These are phyloP conservation scores for Brienomyrus longianalis DNA, from an alignment of 2,113 vertebrate genomes.

Conservation along the genomic window DNA sequence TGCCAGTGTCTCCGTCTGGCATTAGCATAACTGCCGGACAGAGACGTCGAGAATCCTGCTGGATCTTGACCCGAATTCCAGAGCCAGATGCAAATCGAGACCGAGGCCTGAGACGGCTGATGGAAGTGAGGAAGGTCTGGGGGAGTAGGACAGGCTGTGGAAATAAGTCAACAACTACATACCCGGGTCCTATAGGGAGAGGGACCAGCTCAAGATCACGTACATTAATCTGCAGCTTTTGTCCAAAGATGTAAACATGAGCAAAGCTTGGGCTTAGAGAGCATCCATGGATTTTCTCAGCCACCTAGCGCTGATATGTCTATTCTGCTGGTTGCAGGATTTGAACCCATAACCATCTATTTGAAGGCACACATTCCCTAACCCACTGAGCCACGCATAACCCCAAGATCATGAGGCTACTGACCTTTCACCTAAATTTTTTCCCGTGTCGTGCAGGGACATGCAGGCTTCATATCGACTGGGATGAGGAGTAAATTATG, in stretches of 20 bases:
- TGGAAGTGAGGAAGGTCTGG: slow-evolving; percentile 14
- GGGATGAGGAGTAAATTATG: neutral
- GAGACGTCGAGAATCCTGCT: neutral
- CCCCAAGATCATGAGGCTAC: slow-evolving; percentile 19
- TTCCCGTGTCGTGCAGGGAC: slow-evolving; percentile 17
- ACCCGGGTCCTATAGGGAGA: neutral
- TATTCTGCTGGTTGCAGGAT: neutral
- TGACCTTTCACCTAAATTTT: slow-evolving; percentile 29
- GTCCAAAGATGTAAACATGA: neutral
- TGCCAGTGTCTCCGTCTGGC: neutral
- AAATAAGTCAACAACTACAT: neutral
- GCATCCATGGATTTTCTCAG: neutral
- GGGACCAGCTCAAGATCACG: neutral
- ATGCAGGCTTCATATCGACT: neutral
- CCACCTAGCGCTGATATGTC: neutral
- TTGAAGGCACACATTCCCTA: neutral
- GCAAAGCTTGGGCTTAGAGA: neutral
- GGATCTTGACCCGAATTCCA: slow-evolving; percentile 12
- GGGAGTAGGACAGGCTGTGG: neutral
- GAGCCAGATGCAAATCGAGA: slow-evolving; percentile 20
- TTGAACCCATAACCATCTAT: neutral
- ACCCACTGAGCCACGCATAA: neutral
- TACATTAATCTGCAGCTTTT: neutral
- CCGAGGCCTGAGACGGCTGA: slow-evolving; percentile 32
- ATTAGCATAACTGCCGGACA: neutral